phyloP scores from a whole-genome alignment of 2,113 vertebrate genomes.

The Pterocles gutturalis region DNA sequence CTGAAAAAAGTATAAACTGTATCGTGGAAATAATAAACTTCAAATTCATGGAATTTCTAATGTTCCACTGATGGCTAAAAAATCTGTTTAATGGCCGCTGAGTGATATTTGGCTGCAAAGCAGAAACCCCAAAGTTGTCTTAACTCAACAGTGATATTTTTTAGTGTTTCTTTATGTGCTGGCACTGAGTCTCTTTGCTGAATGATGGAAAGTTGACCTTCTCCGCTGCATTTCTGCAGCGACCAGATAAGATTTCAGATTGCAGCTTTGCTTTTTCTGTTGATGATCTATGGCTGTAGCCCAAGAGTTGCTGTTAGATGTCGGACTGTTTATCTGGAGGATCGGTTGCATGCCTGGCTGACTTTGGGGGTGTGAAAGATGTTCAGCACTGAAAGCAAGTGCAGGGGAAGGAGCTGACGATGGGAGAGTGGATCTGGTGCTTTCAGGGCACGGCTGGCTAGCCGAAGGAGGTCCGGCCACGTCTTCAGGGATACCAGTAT shows the following conservation, averaged over 20 bases:
- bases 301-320: neutral
- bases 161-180: conserved; percentile 54
- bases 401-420: neutral
- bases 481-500: neutral
- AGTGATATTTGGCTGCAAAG: conserved; percentile 72
- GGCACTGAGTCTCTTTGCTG: conserved; percentile 32
- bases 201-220: conserved; percentile 68
- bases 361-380: neutral
- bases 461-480: neutral
- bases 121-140: conserved; percentile 67
- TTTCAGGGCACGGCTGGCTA: neutral
- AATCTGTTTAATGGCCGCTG: conserved; percentile 69
- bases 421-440: neutral
- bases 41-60: conserved; percentile 75
- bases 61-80: conserved; percentile 74
- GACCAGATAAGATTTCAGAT: conserved; percentile 71
- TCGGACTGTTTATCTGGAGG: conserved; percentile 14
- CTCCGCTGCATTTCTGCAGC: conserved; percentile 28
- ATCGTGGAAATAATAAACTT: conserved; percentile 75
- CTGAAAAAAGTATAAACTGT: conserved; percentile 69
- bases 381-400: neutral
- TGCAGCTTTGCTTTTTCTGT: conserved; percentile 30
- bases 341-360: neutral
- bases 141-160: conserved; percentile 65
- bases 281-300: conserved; percentile 25